Base-by-base conservation (phyloP, 2,113 vertebrate genomes). In the Cochlearius cochlearius region DNA sequence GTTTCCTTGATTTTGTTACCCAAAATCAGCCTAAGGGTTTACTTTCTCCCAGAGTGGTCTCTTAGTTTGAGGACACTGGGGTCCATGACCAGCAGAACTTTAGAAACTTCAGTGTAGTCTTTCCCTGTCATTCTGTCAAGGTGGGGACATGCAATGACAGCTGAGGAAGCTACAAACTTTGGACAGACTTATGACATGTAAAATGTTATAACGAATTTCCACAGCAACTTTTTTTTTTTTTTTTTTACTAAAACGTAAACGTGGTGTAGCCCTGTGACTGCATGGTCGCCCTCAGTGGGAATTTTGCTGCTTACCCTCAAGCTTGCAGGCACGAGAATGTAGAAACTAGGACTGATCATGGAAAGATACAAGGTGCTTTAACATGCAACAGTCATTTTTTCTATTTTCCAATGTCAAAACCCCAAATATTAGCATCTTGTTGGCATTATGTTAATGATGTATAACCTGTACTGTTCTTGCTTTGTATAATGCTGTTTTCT, bases 181-280 rank as follows among this genome's bases (percentile, higher is more conserved):
- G 58, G 9, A 63, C 18, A 76, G 90, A 76, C 7, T 53, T 59
- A n/a, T 11, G 21, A 41, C 5, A 11, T 25, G 4, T 18, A 45
- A 86, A 82, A 82, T 22, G 12, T 49, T 62, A 17, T 10, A 79
- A 8, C 6, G 84, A 50, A 5, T 73, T 87, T 59, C 27, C 27
- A 63, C 0, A 18, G 12, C 75, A 81, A 15, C 1, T 1, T 4
- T 21, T 27, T 12, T 32, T n/a, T 12, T 32, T n/a, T n/a, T 15
- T 27, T 80, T 80, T 87, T 69, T 52, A 41, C 21, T 58, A 29
- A 50, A 59, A 39, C 0, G 1, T 43, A 49, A 73, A 45, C 2
- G 0, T 50, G 3, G 6, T 63, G n/a, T 39, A 73, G 30, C 41
- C 20, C 26, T 25, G 27, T 47, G 27, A 30, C 27, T 58, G 20